phyloP scores from a whole-genome alignment of 2,797 vertebrate species.

The Onychomys arenicola region DNA sequence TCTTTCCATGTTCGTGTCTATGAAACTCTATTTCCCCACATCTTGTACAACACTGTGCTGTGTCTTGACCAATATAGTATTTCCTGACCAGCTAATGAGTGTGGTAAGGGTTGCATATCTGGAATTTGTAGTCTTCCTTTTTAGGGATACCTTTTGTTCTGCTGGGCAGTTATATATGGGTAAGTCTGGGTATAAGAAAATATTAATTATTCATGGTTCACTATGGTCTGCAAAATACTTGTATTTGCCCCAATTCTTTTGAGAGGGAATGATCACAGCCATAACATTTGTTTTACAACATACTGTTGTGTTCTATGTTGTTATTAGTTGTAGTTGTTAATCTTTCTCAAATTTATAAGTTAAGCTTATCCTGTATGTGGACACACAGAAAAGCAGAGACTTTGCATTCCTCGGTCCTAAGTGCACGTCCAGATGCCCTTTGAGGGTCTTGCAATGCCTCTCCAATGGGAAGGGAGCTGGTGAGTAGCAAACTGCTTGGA shows the following conservation, averaged over 20 bases:
- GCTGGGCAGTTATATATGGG: not conserved
- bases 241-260: not conserved
- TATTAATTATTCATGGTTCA: no score
- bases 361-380: not conserved
- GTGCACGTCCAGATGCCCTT: not conserved
- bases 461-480: no score
- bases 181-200: not conserved
- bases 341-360: not conserved
- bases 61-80: not conserved
- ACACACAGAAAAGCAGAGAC: not conserved
- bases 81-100: not conserved
- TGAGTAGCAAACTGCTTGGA: not conserved
- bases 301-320: not conserved
- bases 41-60: not conserved
- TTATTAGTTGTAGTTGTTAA: not conserved
- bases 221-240: not conserved
- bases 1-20: not conserved
- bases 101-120: not conserved
- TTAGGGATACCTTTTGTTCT: not conserved
- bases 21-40: not conserved
- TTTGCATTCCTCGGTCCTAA: not conserved
- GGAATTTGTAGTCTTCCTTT: not conserved
- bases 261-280: not conserved
- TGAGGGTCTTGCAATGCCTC: not conserved
- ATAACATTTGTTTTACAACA: not conserved